A percentile compares a stretch with the other conserved stretches of the same genome.
Conservation (phyloP, 2,113 vertebrate species). For the Semicossyphus pulcher region DNA sequence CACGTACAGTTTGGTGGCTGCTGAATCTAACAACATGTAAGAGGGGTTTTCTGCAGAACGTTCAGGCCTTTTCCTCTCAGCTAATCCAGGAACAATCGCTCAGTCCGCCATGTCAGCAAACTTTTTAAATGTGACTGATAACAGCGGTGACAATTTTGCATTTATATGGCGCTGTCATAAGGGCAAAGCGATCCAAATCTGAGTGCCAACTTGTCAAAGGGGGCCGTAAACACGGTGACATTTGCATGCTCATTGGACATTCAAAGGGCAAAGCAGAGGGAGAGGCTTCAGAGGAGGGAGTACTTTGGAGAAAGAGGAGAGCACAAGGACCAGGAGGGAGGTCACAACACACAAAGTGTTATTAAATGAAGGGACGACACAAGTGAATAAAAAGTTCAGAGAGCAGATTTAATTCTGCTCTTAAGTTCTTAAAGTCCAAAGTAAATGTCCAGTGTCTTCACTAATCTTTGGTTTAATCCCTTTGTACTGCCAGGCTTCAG, state of each 20-base stretch:
- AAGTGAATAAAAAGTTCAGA: too few species aligned
- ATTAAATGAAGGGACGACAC: too few species aligned
- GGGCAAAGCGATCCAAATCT: slow-evolving; percentile 29
- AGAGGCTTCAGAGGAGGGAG: slow-evolving; percentile 6
- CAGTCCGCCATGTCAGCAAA: slow-evolving; percentile 5
- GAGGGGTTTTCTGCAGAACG: not conserved
- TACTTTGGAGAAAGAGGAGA: too few species aligned
- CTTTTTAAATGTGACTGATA: slow-evolving; percentile 47
- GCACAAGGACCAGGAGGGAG: not conserved
- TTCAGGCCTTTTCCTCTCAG: not conserved
- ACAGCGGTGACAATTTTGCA: slow-evolving; percentile 54
- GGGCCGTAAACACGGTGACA: slow-evolving; percentile 64
- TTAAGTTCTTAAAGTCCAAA: too few species aligned
- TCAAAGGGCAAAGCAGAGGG: slow-evolving; percentile 71
- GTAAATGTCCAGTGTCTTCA: too few species aligned
- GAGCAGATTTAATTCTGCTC: too few species aligned
- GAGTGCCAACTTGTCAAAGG: slow-evolving; percentile 54
- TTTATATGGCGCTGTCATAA: slow-evolving; percentile 66
- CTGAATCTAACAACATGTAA: slow-evolving; percentile 6
- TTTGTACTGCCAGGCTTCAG: not conserved
- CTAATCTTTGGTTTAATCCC: not conserved
- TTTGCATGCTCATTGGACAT: slow-evolving; percentile 75
- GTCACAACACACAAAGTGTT: not conserved
- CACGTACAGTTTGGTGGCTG: not conserved
- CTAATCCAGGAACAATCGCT: not conserved